A percentile compares a stretch with the other conserved stretches of the same genome.
Evolutionary conservation across 2,113 vertebrate genomes (phyloP).

Genomic region (Pseudorasbora parva): DNA sequence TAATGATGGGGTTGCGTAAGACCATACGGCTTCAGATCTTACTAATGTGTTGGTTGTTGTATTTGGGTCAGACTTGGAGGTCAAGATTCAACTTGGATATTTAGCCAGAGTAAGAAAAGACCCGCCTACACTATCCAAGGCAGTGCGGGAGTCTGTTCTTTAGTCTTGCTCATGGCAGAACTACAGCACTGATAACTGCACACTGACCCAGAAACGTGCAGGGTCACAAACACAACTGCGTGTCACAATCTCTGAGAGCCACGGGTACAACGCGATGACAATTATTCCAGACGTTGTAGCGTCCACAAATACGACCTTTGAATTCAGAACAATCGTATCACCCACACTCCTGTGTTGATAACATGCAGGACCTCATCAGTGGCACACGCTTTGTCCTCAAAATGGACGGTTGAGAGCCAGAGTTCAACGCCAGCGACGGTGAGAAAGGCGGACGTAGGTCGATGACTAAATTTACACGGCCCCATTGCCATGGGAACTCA

Average conservation of each 20-base stretch:
- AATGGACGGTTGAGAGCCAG: background rate
- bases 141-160: background rate
- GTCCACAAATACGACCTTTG: background rate
- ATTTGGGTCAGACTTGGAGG: conserved; percentile 28
- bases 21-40: background rate
- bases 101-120: conserved; percentile 1
- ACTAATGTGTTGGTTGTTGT: conserved; percentile 32
- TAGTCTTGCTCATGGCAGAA: background rate
- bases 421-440: conserved; percentile 2
- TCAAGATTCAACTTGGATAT: conserved; percentile 28
- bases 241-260: conserved; percentile 23
- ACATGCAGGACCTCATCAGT: conserved; percentile 1
- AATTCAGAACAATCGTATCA: background rate
- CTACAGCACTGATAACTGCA: conserved; percentile 33
- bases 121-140: conserved; percentile 12
- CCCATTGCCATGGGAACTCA: conserved; percentile 48
- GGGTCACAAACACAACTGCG: conserved; percentile 20
- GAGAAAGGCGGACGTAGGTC: conserved; percentile 4
- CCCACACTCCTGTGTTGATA: background rate
- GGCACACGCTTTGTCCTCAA: background rate
- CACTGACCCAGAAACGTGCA: conserved; percentile 41
- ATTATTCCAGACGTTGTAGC: background rate
- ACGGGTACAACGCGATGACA: conserved; percentile 9
- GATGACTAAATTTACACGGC: conserved; percentile 42
- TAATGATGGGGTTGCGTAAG: conserved; percentile 12